These are phyloP conservation scores for Vandiemenella viatica DNA, from an alignment of 2,888 invertebrate species.

Conservation along the genomic window DNA sequence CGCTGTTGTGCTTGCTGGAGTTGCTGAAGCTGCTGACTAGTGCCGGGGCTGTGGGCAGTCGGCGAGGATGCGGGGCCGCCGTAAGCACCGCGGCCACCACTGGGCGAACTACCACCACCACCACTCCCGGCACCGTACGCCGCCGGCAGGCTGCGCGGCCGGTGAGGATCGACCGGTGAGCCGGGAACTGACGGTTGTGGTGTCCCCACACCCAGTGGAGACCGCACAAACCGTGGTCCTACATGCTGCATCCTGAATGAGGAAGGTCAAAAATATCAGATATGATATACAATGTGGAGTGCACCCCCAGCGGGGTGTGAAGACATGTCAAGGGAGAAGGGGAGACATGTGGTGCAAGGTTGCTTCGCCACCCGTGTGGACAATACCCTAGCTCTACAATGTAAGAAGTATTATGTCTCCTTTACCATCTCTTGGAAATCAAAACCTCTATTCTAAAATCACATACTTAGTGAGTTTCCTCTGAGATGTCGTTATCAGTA, in stretches of 20 bases:
- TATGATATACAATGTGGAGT: constrained; percentile 21
- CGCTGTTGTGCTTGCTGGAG: constrained; percentile 13
- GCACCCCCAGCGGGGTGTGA: no score
- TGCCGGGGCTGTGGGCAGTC: background rate
- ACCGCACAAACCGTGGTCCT: constrained; percentile 31
- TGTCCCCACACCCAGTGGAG: constrained; percentile 24
- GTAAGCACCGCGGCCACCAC: background rate
- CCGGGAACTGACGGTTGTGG: constrained; percentile 1
- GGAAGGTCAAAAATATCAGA: background rate
- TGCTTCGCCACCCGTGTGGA: no score
- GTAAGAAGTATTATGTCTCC: no score
- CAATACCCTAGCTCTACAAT: no score
- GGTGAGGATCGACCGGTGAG: background rate
- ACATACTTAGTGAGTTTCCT: no score
- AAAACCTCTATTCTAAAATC: no score
- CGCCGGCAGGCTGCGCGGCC: constrained; percentile 4
- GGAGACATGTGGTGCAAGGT: no score
- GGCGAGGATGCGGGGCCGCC: background rate
- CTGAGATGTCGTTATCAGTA: no score
- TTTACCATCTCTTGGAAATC: no score
- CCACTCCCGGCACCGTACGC: background rate
- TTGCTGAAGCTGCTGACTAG: background rate
- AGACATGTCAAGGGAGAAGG: no score
- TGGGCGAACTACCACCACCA: background rate
- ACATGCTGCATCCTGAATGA: constrained; percentile 19